A percentile compares a stretch with the other conserved stretches of the same genome.
These are phyloP conservation scores for Passer montanus DNA, from an alignment of 2,113 vertebrate genomes.

Conservation along the genomic window DNA sequence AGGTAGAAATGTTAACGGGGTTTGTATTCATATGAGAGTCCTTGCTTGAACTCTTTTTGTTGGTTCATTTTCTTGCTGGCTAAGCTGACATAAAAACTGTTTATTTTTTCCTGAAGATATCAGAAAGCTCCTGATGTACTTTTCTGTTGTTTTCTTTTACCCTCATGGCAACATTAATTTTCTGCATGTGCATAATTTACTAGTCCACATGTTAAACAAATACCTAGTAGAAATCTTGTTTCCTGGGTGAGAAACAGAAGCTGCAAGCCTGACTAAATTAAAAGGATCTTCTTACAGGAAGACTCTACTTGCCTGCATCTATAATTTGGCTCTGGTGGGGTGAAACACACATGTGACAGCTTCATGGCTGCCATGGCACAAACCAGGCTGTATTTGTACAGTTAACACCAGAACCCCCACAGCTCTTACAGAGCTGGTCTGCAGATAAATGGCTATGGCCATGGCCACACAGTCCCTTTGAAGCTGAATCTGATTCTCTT, in stretches of 20 bases:
- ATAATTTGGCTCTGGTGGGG: background rate
- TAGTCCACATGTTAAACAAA: background rate
- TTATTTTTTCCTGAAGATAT: background rate
- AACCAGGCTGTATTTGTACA: background rate
- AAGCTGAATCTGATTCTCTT: background rate
- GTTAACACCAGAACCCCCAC: accelerated
- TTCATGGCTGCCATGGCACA: background rate
- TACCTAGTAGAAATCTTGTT: background rate
- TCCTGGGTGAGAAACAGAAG: background rate
- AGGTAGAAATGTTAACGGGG: background rate
- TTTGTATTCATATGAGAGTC: background rate
- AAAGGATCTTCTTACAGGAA: background rate
- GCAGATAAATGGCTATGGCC: background rate
- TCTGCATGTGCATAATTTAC: background rate
- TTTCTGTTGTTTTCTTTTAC: background rate
- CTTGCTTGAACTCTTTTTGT: background rate
- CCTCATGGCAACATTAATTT: background rate
- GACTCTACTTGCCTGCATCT: background rate
- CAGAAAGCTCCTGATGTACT: background rate
- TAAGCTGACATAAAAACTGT: background rate
- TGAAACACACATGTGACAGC: accelerated
- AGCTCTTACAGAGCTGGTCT: background rate
- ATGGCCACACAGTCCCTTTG: accelerated
- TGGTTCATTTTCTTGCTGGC: background rate
- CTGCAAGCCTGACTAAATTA: background rate